phyloP scores from a whole-genome alignment of 2,888 invertebrate species.

The Cetonia aurata region DNA sequence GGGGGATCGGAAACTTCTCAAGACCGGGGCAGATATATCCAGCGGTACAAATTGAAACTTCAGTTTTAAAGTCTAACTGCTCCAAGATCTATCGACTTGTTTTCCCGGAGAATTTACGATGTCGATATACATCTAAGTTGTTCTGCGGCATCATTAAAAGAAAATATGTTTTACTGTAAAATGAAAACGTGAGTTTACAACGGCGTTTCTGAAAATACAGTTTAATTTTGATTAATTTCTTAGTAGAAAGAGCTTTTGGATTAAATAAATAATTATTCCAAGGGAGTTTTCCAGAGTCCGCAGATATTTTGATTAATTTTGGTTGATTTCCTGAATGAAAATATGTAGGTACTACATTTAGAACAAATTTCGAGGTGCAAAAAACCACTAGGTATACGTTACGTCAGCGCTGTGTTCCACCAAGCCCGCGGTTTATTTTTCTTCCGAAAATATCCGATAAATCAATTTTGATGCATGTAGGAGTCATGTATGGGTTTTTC shows the following conservation, averaged over 20 bases:
- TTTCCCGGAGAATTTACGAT: conserved; percentile 8
- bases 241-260: too few relatives aligned
- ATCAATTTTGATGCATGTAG: conserved; percentile 42
- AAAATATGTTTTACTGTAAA: background rate
- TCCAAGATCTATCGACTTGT: conserved; percentile 15
- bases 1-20: too few relatives aligned
- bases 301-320: too few relatives aligned
- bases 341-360: background rate
- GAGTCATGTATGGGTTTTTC: conserved; percentile 44
- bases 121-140: background rate
- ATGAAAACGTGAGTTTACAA: background rate
- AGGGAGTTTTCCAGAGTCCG: too few relatives aligned
- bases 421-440: conserved; percentile 28
- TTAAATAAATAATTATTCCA: too few relatives aligned
- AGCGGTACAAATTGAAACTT: conserved; percentile 32
- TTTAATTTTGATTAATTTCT: too few relatives aligned
- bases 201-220: too few relatives aligned
- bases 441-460: conserved; percentile 43
- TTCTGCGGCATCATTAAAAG: background rate
- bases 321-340: too few relatives aligned
- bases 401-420: background rate
- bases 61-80: conserved; percentile 16
- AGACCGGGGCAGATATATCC: conserved; percentile 22
- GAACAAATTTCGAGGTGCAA: background rate
- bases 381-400: background rate